Base-by-base conservation (phyloP, 2,888 invertebrate genomes). In the Dendrolimus houi region DNA sequence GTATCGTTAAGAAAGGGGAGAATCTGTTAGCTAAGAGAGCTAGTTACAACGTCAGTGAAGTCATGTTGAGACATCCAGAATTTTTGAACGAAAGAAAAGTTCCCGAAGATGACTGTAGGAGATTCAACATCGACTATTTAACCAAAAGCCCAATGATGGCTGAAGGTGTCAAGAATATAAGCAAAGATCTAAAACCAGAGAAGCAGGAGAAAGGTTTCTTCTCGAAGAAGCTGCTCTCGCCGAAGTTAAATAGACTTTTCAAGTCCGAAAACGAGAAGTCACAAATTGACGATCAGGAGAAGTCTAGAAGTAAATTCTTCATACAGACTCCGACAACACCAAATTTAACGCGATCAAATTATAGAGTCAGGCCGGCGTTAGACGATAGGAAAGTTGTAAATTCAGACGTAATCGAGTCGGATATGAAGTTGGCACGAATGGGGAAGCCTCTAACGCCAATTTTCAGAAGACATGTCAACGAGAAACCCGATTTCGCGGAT, bases 371-470 rank as follows among this genome's bases (percentile, higher is more conserved):
- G 0, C 88, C 88, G 0, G 61, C 70, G 0, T 75, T 75, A 13
- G 70, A 64, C 8, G 58, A 67, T 9, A 57, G 63, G 10, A 58
- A 65, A 56, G 54, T 52, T 17, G 57, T 6, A 57, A 62, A 60
- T 12, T 66, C 57, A 68, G 79, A 81, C 52, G 78, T 89, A 0
- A 58, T 89, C 0, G 82, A 87, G 55, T 84, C 79, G 10, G 89
- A 90, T 59, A 56, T 88, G 0, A 89, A 89, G 55, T 62, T 89
- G 6, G 88, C 89, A 0, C 82, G 78, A 54, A 59, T 87, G 70
- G 90, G 90, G 0, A 89, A 88, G 57, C 91, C 90, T 0, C 87
- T 90, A 87, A 91, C 91, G 8, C 91, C 91, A 0, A 83, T 85
- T 61, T 87, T 91, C 66, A 70, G 88, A 7, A 62, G 91, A 7